These are phyloP conservation scores for Andrena marginata DNA, from an alignment of 2,888 invertebrate genomes.

Conservation along the genomic window DNA sequence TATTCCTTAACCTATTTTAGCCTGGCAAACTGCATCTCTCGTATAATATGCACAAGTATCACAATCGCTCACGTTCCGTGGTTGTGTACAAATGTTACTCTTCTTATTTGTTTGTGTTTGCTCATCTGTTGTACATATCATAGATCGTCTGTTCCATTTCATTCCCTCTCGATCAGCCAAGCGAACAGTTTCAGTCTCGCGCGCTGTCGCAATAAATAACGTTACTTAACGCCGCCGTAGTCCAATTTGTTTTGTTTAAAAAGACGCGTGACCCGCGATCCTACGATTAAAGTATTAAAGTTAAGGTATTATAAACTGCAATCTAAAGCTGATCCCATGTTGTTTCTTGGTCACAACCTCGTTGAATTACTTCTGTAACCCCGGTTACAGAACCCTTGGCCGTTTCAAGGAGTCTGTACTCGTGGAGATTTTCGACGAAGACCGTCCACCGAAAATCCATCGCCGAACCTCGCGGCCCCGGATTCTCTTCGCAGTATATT, in stretches of 20 bases:
- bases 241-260: slow-evolving; percentile 48
- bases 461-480: slow-evolving; percentile 27
- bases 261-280: slow-evolving; percentile 58
- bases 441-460: slow-evolving; percentile 53
- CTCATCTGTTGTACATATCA: slow-evolving; percentile 33
- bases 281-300: slow-evolving; percentile 72
- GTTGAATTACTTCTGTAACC: slow-evolving; percentile 68
- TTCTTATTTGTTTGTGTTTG: slow-evolving; percentile 29
- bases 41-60: slow-evolving; percentile 65
- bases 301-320: slow-evolving; percentile 80
- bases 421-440: slow-evolving; percentile 66
- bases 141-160: slow-evolving; percentile 11
- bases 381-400: slow-evolving; percentile 26
- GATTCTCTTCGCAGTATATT: slow-evolving; percentile 37
- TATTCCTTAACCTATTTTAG: slow-evolving; percentile 63
- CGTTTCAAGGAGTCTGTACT: slow-evolving; percentile 33
- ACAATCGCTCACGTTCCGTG: slow-evolving; percentile 67
- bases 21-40: slow-evolving; percentile 55
- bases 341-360: slow-evolving; percentile 83
- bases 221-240: slow-evolving; percentile 38
- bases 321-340: slow-evolving; percentile 83
- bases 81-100: slow-evolving; percentile 53
- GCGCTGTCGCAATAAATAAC: slow-evolving; percentile 32
- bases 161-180: slow-evolving; percentile 17
- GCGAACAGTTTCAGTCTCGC: slow-evolving; percentile 24